phyloP scores from a whole-genome alignment of 2,113 vertebrate species.

The Corythoichthys intestinalis region DNA sequence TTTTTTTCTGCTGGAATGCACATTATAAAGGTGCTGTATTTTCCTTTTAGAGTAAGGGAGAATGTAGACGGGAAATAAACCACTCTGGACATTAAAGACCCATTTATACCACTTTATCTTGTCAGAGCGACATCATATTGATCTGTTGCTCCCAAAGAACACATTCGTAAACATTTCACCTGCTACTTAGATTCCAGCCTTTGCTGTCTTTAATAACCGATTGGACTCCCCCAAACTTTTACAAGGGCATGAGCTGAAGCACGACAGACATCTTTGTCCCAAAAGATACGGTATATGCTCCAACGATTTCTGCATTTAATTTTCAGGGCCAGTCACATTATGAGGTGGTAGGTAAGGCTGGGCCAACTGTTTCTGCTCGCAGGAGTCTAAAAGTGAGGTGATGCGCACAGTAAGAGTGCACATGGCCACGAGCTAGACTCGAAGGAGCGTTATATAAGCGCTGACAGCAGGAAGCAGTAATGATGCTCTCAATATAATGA shows the following conservation, averaged over 20 bases:
- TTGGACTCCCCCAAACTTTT: neutral
- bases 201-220: neutral
- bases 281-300: neutral
- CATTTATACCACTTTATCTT: neutral
- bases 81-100: neutral
- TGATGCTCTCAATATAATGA: slow-evolving; percentile 34
- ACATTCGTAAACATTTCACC: neutral
- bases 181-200: neutral
- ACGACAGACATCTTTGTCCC: slow-evolving; percentile 2
- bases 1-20: no score
- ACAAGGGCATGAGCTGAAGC: slow-evolving; percentile 1
- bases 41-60: neutral
- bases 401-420: slow-evolving; percentile 36
- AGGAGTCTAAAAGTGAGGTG: slow-evolving; percentile 18
- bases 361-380: slow-evolving; percentile 18
- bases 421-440: slow-evolving; percentile 21
- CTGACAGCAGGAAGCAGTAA: slow-evolving; percentile 39
- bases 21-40: no score
- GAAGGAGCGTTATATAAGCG: slow-evolving; percentile 36
- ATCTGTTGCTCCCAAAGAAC: neutral
- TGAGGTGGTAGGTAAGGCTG: slow-evolving; percentile 5
- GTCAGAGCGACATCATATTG: neutral
- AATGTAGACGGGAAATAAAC: neutral
- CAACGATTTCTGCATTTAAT: neutral
- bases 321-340: slow-evolving; percentile 10